Percentiles rank a stretch among this genome's conserved stretches.
These are phyloP conservation scores for Callorhinus ursinus DNA, from an alignment of 2,113 vertebrate genomes.

Conservation along the genomic window DNA sequence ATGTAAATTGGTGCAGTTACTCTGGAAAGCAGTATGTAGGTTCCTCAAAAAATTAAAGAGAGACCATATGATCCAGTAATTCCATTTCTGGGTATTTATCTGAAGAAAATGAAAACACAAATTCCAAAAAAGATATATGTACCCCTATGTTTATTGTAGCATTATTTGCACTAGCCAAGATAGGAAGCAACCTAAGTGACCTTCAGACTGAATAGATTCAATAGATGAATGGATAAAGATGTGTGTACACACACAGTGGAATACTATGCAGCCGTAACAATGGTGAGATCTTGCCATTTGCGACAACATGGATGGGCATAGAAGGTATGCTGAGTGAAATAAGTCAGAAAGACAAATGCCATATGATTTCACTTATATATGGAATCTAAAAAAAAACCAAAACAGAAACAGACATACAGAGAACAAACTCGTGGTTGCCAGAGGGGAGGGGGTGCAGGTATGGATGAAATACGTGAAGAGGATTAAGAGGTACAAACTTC, in stretches of 20 bases:
- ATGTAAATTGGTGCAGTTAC: not conserved
- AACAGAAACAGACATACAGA: not conserved
- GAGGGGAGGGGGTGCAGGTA: not conserved
- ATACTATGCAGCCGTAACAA: not conserved
- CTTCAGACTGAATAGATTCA: not conserved
- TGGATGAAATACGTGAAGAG: not conserved
- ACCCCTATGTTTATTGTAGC: not conserved
- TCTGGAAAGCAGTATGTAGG: not conserved
- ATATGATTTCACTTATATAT: not conserved
- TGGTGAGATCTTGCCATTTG: not conserved
- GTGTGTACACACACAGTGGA: not conserved
- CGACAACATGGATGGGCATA: not conserved
- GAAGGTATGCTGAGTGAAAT: not conserved
- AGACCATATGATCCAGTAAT: not conserved
- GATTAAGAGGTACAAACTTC: not conserved
- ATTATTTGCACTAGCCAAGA: not conserved
- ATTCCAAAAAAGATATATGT: not conserved
- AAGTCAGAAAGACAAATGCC: not conserved
- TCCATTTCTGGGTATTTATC: not conserved
- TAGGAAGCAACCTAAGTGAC: not conserved
- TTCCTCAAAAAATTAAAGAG: not conserved
- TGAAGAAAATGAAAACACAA: not conserved
- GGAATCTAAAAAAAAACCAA: not conserved
- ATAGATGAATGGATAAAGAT: not conserved
- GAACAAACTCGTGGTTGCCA: not conserved